These are phyloP conservation scores for Synanthedon formicaeformis DNA, from an alignment of 2,888 invertebrate species.

Conservation along the genomic window DNA sequence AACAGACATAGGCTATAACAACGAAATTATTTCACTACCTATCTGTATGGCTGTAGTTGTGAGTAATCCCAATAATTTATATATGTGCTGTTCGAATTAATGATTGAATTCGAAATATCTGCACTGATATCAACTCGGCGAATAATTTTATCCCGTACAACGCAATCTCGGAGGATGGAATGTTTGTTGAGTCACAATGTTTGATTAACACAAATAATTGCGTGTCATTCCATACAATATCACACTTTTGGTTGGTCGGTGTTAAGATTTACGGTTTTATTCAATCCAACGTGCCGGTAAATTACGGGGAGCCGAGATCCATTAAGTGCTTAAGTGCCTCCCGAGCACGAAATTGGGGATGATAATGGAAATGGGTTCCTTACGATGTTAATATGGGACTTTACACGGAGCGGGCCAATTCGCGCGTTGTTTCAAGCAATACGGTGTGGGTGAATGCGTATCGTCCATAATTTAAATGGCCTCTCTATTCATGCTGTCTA, in stretches of 20 bases:
- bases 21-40: no score
- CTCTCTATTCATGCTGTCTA: slow-evolving; percentile 4
- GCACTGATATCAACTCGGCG: no score
- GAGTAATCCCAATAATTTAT: no score
- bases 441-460: slow-evolving; percentile 25
- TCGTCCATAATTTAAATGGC: slow-evolving; percentile 27
- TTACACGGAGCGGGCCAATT: slow-evolving; percentile 43
- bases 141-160: no score
- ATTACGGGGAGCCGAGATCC: slow-evolving; percentile 64
- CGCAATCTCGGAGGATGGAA: neutral
- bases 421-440: slow-evolving; percentile 44
- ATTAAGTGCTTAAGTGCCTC: slow-evolving; percentile 69
- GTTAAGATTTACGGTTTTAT: slow-evolving; percentile 67
- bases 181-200: neutral
- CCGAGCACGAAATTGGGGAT: slow-evolving; percentile 67
- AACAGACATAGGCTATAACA: no score
- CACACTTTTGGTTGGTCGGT: slow-evolving; percentile 43
- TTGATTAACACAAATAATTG: slow-evolving; percentile 23
- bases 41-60: no score
- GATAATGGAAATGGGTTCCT: slow-evolving; percentile 66
- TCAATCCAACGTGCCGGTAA: slow-evolving; percentile 63
- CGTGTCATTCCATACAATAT: slow-evolving; percentile 55
- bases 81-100: no score
- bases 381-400: slow-evolving; percentile 62
- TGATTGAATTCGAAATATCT: no score